A percentile compares a stretch with the other conserved stretches of the same genome.
phyloP scores from a whole-genome alignment of 2,113 vertebrate species.

The Typhlomys cinereus region DNA sequence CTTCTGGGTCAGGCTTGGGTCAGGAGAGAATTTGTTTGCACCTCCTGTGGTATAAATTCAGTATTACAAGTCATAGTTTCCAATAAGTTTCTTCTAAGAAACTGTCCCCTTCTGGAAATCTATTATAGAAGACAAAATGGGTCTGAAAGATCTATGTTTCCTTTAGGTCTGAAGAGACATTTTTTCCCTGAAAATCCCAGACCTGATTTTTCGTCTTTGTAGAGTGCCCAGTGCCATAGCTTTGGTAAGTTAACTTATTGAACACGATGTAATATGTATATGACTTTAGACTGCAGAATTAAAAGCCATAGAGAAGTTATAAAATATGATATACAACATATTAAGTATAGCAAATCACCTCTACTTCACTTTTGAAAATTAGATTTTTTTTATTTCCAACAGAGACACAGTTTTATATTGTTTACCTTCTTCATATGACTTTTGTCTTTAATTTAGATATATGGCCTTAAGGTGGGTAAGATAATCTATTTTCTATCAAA shows the following conservation, averaged over 20 bases:
- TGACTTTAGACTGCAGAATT: background rate
- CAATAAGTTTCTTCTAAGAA: background rate
- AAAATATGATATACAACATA: background rate
- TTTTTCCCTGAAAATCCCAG: background rate
- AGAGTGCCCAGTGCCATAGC: background rate
- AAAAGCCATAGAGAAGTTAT: background rate
- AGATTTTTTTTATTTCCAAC: background rate
- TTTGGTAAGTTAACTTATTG: background rate
- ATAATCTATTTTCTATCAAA: conserved; percentile 1
- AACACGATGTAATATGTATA: background rate
- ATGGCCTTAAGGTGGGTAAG: background rate
- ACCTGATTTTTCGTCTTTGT: background rate
- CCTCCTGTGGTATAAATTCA: background rate
- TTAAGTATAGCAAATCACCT: background rate
- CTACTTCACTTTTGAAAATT: background rate
- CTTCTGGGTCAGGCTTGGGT: background rate
- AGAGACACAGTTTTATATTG: background rate
- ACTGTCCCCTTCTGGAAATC: background rate
- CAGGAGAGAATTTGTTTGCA: background rate
- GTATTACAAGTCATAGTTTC: background rate
- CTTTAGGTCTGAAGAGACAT: background rate
- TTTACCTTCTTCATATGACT: background rate
- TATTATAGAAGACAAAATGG: background rate
- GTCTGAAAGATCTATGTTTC: background rate
- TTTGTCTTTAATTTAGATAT: background rate